A percentile compares a stretch with the other conserved stretches of the same genome.
Conservation (phyloP, 2,797 vertebrate species). For the Chaetodon trifasciatus region DNA sequence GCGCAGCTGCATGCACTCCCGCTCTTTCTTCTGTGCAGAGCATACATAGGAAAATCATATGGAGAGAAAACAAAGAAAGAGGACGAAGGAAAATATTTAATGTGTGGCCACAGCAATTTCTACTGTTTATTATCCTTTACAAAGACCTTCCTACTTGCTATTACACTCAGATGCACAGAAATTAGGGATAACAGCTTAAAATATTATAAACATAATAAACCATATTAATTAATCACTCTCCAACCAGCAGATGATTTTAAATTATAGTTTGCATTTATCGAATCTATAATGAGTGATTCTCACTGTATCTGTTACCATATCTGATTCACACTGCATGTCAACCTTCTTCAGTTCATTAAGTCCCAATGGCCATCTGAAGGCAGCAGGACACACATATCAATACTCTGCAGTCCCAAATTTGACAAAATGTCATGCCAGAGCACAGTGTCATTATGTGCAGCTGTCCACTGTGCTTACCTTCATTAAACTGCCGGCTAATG, state of each 20-base stretch:
- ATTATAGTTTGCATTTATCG: background rate
- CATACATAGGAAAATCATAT: background rate
- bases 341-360: background rate
- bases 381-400: background rate
- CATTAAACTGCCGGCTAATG: background rate
- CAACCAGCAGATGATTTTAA: background rate
- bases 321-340: background rate
- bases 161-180: background rate
- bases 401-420: background rate
- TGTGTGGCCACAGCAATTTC: conserved; percentile 26
- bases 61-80: conserved; percentile 38
- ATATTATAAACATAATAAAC: background rate
- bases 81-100: conserved; percentile 44
- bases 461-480: background rate
- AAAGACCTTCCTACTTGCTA: conserved; percentile 42
- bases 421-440: background rate
- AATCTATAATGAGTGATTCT: background rate
- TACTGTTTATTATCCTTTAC: conserved; percentile 45
- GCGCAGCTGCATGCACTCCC: conserved; percentile 95
- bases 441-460: background rate
- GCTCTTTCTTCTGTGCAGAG: conserved; percentile 92
- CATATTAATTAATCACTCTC: background rate
- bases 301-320: background rate
- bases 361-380: background rate
- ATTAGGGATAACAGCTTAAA: background rate